phyloP scores from a whole-genome alignment of 2,888 invertebrate species.

The Andrena hattorfiana region DNA sequence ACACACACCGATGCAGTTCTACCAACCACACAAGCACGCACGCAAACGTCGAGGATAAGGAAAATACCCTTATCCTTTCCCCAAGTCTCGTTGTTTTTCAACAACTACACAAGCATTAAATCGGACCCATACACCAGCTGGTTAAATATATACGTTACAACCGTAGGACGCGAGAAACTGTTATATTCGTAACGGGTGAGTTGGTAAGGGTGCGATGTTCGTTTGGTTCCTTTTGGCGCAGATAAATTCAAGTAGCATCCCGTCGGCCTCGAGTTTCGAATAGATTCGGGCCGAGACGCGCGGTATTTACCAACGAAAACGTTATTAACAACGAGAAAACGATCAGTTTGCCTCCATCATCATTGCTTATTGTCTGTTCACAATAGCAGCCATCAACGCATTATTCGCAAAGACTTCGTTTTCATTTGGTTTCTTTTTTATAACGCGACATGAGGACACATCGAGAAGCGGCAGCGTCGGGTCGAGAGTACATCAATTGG shows the following conservation, averaged over 20 bases:
- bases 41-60: conserved; percentile 17
- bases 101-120: conserved; percentile 75
- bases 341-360: conserved; percentile 19
- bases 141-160: conserved; percentile 71
- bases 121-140: conserved; percentile 85
- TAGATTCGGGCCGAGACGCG: neutral
- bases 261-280: neutral
- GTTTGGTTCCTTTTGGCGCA: neutral
- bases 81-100: conserved; percentile 39
- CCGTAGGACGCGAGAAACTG: conserved; percentile 1
- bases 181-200: conserved; percentile 4
- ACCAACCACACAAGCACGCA: neutral
- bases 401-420: conserved; percentile 47
- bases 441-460: conserved; percentile 3
- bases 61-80: conserved; percentile 28
- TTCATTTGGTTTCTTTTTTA: conserved; percentile 5
- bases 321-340: conserved; percentile 33
- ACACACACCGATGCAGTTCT: neutral
- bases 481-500: neutral
- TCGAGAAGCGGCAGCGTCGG: conserved; percentile 5
- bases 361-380: conserved; percentile 84
- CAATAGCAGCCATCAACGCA: conserved; percentile 83
- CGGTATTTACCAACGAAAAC: conserved; percentile 22
- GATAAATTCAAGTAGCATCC: neutral
- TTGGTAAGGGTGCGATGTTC: neutral